Evolutionary conservation across 1,140 invertebrate species (phyloP).

Genomic region (Aphidius ervi): DNA sequence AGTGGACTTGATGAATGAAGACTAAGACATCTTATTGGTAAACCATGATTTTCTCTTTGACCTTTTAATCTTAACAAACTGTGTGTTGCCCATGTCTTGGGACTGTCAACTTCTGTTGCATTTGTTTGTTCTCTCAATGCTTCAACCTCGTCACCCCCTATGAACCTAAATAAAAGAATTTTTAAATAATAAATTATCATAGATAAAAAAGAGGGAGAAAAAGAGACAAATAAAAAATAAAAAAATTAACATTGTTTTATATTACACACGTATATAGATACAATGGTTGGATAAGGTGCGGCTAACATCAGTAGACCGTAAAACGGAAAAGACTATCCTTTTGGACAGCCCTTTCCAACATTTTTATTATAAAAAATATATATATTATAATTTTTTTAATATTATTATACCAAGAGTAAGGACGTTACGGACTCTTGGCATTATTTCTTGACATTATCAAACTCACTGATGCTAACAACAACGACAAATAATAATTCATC

Average conservation of each 20-base stretch:
- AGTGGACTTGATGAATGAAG: conserved; percentile 77
- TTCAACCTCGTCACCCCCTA: conserved; percentile 66
- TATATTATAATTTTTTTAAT: too few relatives aligned
- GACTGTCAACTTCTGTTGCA: conserved; percentile 76
- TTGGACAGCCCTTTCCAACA: conserved; percentile 26
- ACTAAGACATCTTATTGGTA: conserved; percentile 72
- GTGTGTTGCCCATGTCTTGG: conserved; percentile 75
- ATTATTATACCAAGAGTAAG: background rate
- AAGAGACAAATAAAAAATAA: background rate
- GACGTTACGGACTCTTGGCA: conserved; percentile 37
- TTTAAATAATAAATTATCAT: background rate
- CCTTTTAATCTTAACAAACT: conserved; percentile 77
- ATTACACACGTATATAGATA: conserved; percentile 1
- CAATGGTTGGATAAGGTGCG: conserved; percentile 38
- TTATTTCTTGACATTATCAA: conserved; percentile 27
- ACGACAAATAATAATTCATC: too few relatives aligned
- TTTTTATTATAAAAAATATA: background rate
- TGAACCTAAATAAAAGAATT: conserved; percentile 39
- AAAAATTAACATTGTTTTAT: conserved; percentile 9
- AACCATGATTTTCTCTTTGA: conserved; percentile 70
- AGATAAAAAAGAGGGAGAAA: background rate
- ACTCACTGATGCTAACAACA: background rate
- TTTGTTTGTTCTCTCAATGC: conserved; percentile 67
- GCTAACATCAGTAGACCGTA: conserved; percentile 42
- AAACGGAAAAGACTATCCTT: conserved; percentile 40